A percentile compares a stretch with the other conserved stretches of the same genome.
phyloP scores from a whole-genome alignment of 2,113 vertebrate genomes.

The Rhabdornis inornatus region DNA sequence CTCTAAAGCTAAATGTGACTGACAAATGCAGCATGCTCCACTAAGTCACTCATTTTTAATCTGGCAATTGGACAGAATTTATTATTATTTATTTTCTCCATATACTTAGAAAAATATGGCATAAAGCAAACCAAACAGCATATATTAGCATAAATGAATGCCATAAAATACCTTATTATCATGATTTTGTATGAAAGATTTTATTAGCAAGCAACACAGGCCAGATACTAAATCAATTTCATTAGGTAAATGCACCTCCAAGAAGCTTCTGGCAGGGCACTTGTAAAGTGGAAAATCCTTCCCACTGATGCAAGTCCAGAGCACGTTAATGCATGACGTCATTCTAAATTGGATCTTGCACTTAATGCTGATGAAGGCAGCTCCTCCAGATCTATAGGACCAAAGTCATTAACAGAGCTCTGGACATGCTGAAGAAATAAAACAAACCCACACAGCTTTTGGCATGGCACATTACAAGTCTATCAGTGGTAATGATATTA shows the following conservation, averaged over 20 bases:
- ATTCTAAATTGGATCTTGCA: slow-evolving; percentile 67
- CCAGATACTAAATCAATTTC: slow-evolving; percentile 24
- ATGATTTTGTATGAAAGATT: neutral
- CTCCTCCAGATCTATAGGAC: slow-evolving; percentile 14
- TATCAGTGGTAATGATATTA: neutral
- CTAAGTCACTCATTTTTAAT: neutral
- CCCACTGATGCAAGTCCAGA: neutral
- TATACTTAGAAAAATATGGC: neutral
- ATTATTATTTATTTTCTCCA: neutral
- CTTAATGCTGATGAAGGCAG: slow-evolving; percentile 56
- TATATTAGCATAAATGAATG: slow-evolving; percentile 15
- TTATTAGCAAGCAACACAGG: neutral
- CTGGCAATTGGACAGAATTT: neutral
- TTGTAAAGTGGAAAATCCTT: slow-evolving; percentile 55
- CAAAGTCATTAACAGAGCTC: slow-evolving; percentile 34
- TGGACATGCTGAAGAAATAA: neutral
- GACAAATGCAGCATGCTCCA: neutral
- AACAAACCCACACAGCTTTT: neutral
- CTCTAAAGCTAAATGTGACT: neutral
- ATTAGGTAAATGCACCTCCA: slow-evolving; percentile 54
- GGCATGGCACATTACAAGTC: neutral
- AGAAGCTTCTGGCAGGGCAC: slow-evolving; percentile 53
- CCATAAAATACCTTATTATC: neutral
- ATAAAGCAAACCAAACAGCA: neutral
- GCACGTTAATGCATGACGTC: slow-evolving; percentile 42